Evolutionary conservation across 2,113 vertebrate species (phyloP).

Genomic region (Danio rerio): DNA sequence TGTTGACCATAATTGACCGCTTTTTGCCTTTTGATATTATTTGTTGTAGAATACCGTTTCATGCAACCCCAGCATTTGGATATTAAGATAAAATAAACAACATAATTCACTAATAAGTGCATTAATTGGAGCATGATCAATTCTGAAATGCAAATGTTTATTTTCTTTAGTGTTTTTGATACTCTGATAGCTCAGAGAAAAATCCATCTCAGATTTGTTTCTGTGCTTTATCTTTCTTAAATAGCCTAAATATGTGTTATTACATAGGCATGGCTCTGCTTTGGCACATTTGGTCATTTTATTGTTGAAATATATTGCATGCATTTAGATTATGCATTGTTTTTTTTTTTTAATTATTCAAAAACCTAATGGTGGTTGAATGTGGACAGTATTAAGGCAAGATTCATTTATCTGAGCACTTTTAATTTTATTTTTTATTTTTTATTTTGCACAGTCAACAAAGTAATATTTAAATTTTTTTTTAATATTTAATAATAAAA

Average conservation of each 20-base stretch:
- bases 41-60: background rate
- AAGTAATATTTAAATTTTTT: background rate
- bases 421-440: too few species aligned
- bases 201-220: constrained; percentile 1
- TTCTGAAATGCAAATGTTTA: too few species aligned
- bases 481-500: too few species aligned
- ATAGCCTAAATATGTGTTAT: background rate
- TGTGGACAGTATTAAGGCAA: too few species aligned
- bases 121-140: background rate
- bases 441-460: background rate
- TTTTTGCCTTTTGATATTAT: background rate
- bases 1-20: constrained; percentile 21
- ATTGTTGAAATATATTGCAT: background rate
- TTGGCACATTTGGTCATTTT: background rate
- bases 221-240: background rate
- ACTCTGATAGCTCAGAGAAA: background rate
- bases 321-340: background rate
- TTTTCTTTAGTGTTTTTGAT: too few species aligned
- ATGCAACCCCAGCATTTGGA: background rate
- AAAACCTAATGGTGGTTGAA: too few species aligned
- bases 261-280: background rate
- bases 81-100: background rate
- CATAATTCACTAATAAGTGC: background rate
- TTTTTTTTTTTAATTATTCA: too few species aligned
- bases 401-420: too few species aligned